Base-by-base conservation (phyloP, 2,113 vertebrate species). In the Crotalus tigris region DNA sequence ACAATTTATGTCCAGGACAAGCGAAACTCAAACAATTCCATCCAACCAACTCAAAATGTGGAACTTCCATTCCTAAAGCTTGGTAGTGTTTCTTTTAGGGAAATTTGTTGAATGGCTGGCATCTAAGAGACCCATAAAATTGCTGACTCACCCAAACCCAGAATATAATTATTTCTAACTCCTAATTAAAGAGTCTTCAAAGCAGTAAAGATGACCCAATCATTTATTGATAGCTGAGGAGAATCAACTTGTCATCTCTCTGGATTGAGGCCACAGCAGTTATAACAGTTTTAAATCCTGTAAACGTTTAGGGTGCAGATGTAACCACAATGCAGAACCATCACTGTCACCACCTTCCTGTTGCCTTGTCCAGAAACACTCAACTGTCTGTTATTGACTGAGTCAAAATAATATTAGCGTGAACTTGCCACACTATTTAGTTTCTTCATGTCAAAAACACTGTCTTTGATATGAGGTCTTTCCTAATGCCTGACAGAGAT, bases 381-480 rank as follows among this genome's bases (percentile, higher is more conserved):
- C 23, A 92, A 46, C 17, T 17, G 64, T 39, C 51, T 89, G 64
- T 91, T 58, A 89, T 33, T 85, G n/a, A 88, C 55, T 54, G 85
- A 87, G n/a, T 89, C 58, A 92, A 93, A 94, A 89, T 87, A 86
- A 91, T 69, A 81, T 87, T 19, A 12, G 33, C 19, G 85, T 69
- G 46, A 75, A 51, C 11, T 15, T 29, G 89, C 54, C 29, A 64
- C 3, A 46, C 59, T 85, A 21, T 85, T 89, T 54, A 49, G 44
- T 91, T 87, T 89, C 51, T 88, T 57, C 26, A 10, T 21, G 29
- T 59, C 58, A 81, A 53, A 19, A 33, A 24, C 8, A 88, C 26
- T 69, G 86, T 23, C 61, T 51, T 53, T 91, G 91, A 85, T 92
- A 93, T 54, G 81, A 94, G 92, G 89, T 24, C 53, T 89, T 88